Evolutionary conservation across 2,888 invertebrate species (phyloP), one percentile per base, ranked within the genome.

Genomic region (Polyommatus iphigenia): DNA sequence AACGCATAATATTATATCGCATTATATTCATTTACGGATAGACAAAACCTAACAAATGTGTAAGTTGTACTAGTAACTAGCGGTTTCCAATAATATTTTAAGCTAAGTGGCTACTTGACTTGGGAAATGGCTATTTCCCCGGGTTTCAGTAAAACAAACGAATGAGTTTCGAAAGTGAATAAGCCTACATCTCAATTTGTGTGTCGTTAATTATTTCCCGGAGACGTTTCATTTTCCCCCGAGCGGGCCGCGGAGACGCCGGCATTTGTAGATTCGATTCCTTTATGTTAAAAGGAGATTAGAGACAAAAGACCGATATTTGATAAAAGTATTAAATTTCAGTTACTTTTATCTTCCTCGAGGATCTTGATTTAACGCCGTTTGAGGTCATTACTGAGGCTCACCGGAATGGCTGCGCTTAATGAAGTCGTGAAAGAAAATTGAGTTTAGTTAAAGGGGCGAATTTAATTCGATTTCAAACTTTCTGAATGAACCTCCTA

Each of bases 391-490:
- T 93, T 92, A 92, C 91, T 88, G 90, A 89, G 91, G 91, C 91
- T 91, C 90, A 91, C 90, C 90, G 91, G 90, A 91, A 92, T 91
- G 89, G 91, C 88, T 89, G 87, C 90, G 89, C 90, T 90, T 93
- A 93, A 93, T 92, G 93, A 93, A 92, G 90, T 92, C 93, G 90
- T 91, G 90, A 91, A 92, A 90, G 92, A 92, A 92, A 92, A 93
- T 92, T 90, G 92, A 92, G 92, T 92, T 91, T 91, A 91, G 91
- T 91, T 90, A 92, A 93, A 93, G 91, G 92, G 92, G 91, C 91
- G 92, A 91, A 91, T 92, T 92, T 92, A 92, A 92, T 92, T 93
- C 90, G 91, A 92, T 92, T 92, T 88, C 91, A 90, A 92, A 93
- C 91, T 92, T 92, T 92, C 90, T 88, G 90, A 91, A 91, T 90